Base-by-base conservation (phyloP, 2,113 vertebrate genomes). In the Calonectris borealis region DNA sequence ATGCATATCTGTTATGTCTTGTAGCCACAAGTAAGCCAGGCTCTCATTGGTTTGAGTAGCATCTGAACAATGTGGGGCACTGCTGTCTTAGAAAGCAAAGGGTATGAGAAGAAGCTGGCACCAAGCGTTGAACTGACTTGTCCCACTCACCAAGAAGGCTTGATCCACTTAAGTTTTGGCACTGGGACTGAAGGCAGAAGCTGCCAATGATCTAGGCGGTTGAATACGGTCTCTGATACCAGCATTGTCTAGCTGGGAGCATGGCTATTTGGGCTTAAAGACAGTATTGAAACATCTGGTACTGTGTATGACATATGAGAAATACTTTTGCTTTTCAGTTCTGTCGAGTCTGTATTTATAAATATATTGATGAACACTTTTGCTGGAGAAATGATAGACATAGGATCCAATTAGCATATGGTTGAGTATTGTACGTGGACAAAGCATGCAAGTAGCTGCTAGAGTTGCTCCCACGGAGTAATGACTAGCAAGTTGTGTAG, bases 201-300 rank as follows among this genome's bases (percentile, higher is more conserved):
- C 20, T 93, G 32, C 61, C 61, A 48, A 1, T 54, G 58, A 54
- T 70, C 19, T 62, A 54, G 11, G 38, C 21, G 9, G 2, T 31
- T 82, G 58, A 52, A 26, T 44, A 6, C 4, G 2, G 6, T 69
- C 54, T 52, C 24, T 34, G 62, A 65, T 42, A 57, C 6, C 8
- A 36, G 32, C 0, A 0, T 58, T 61, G 27, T 36, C 14, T 48
- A 38, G 22, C 21, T 73, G 51, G 31, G 21, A 85, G 11, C 1
- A 1, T 26, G 9, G 54, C 42, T 71, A 0, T 69, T 55, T 65
- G 78, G 19, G 13, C 27, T 66, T 76, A 40, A 52, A 69, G 29
- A 31, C 20, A 11, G 2, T 31, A 25, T 81, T 70, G 22, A 68
- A 86, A 62, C n/a, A 38, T 44, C 12, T 49, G 38, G 4, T 75